Percentiles rank a stretch among this genome's conserved stretches.
These are phyloP conservation scores for Silurus meridionalis DNA, from an alignment of 2,113 vertebrate genomes.

Conservation along the genomic window DNA sequence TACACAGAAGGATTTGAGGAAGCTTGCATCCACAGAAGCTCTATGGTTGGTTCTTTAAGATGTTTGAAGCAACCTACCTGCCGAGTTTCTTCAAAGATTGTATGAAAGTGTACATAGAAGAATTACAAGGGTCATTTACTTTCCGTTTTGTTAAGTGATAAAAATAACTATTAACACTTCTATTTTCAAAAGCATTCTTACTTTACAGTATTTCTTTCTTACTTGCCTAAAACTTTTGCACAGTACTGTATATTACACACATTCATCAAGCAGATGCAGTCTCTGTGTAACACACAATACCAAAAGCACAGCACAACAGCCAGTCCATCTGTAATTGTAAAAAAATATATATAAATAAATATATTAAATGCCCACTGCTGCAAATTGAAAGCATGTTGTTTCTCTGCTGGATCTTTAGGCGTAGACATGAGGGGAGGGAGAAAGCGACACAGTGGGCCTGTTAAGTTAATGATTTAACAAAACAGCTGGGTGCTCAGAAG, in stretches of 20 bases:
- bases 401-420: constrained; percentile 20
- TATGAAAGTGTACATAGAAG: no score
- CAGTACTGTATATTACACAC: background rate
- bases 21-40: no score
- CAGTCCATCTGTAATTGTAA: background rate
- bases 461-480: constrained; percentile 12
- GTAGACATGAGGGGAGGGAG: background rate
- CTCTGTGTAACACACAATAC: background rate
- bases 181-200: no score
- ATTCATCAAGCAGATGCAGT: background rate
- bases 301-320: background rate
- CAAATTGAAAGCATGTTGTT: constrained; percentile 29
- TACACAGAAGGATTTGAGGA: no score
- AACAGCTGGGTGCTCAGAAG: constrained; percentile 10
- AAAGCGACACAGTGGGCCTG: background rate
- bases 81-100: no score
- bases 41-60: no score
- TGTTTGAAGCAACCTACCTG: no score
- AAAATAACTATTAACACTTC: no score
- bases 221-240: background rate
- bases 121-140: no score
- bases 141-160: no score
- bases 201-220: background rate
- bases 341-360: constrained; percentile 11
- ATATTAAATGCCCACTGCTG: constrained; percentile 32